These are phyloP conservation scores for Bradypodion ventrale DNA, from an alignment of 2,797 vertebrate species.

Conservation along the genomic window DNA sequence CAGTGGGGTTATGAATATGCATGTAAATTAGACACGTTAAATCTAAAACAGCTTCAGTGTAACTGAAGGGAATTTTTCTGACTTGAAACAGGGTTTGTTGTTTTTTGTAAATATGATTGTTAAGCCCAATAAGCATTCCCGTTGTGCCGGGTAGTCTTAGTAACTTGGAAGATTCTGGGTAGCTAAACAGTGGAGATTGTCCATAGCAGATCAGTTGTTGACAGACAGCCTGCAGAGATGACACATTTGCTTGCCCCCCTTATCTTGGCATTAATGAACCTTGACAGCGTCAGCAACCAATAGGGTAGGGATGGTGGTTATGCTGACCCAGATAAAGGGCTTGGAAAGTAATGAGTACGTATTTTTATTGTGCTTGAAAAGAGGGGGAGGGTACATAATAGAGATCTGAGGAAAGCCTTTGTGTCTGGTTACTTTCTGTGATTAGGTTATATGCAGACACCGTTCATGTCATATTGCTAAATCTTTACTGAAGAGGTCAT, in stretches of 20 bases:
- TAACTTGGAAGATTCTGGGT: conserved; percentile 46
- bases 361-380: conserved; percentile 36
- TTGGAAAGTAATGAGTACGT: conserved; percentile 33
- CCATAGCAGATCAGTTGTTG: conserved; percentile 41
- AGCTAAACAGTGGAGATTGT: conserved; percentile 70
- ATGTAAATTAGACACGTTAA: conserved; percentile 72
- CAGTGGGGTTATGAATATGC: conserved; percentile 76
- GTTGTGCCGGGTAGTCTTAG: conserved; percentile 25
- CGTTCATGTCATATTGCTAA: background rate
- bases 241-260: conserved; percentile 39
- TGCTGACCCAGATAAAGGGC: conserved; percentile 58
- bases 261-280: conserved; percentile 52
- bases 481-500: background rate
- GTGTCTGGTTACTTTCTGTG: conserved; percentile 2
- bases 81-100: conserved; percentile 65
- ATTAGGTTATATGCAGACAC: background rate
- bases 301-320: conserved; percentile 43
- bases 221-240: conserved; percentile 35
- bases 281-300: conserved; percentile 40
- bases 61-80: conserved; percentile 68
- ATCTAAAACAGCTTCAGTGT: conserved; percentile 66
- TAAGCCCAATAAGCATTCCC: conserved; percentile 58
- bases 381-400: conserved; percentile 6
- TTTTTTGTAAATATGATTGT: conserved; percentile 57
- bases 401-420: conserved; percentile 3